A percentile compares a stretch with the other conserved stretches of the same genome.
phyloP scores from a whole-genome alignment of 2,888 invertebrate species.

The Anticlea derivata region DNA sequence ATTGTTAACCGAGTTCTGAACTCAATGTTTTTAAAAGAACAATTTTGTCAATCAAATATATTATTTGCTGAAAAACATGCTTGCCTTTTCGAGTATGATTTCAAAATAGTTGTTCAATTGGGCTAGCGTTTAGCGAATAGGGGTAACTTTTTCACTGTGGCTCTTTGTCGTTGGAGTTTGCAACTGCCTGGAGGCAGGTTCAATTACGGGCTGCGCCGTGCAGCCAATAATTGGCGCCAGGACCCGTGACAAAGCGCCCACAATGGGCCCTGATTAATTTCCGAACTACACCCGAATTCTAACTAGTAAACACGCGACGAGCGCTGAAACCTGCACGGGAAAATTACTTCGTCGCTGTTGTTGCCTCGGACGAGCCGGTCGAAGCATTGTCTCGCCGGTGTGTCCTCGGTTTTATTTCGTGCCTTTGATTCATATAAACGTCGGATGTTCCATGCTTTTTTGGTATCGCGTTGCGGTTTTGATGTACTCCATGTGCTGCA shows the following conservation, averaged over 20 bases:
- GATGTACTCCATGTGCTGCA: conserved; percentile 2
- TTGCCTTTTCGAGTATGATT: background rate
- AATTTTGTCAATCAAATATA: conserved; percentile 11
- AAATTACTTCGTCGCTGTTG: conserved; percentile 66
- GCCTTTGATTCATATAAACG: conserved; percentile 37
- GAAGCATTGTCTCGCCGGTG: conserved; percentile 42
- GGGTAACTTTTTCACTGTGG: conserved; percentile 51
- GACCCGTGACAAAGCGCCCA: conserved; percentile 79
- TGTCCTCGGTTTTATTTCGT: conserved; percentile 33
- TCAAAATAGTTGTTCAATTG: conserved; percentile 12
- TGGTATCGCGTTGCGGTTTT: conserved; percentile 17
- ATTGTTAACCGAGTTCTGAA: conserved; percentile 63
- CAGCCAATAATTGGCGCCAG: conserved; percentile 79
- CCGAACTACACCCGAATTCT: conserved; percentile 81
- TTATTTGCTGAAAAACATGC: conserved; percentile 5
- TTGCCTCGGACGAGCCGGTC: conserved; percentile 45
- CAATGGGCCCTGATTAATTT: conserved; percentile 82
- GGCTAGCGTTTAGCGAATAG: conserved; percentile 23
- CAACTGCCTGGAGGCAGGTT: conserved; percentile 64
- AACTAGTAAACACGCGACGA: conserved; percentile 77
- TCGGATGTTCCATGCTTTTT: conserved; percentile 30
- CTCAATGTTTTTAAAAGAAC: conserved; percentile 20
- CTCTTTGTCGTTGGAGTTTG: conserved; percentile 40
- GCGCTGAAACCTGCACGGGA: conserved; percentile 59
- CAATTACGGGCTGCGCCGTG: conserved; percentile 68